Conservation (phyloP, 1,140 invertebrate species). For the Aricia agestis region DNA sequence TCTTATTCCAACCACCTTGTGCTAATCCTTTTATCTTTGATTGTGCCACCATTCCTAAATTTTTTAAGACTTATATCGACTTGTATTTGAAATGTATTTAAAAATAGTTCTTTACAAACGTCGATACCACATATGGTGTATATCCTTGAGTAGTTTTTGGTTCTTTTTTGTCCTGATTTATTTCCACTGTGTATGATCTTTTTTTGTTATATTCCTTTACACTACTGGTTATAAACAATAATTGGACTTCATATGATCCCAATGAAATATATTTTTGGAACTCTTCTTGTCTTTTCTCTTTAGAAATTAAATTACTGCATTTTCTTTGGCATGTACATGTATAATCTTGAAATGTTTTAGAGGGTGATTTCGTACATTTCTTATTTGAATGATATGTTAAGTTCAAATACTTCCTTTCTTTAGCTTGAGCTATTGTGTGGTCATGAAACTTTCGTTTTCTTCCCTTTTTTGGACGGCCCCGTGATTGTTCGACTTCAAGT, state of each 20-base stretch:
- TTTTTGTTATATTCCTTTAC: conserved; percentile 18
- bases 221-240: conserved; percentile 20
- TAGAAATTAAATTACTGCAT: conserved; percentile 17
- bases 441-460: conserved; percentile 17
- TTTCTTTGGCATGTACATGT: conserved; percentile 16
- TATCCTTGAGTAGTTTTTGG: conserved; percentile 11
- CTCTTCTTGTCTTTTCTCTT: conserved; percentile 13
- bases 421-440: conserved; percentile 16
- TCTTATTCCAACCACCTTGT: conserved; percentile 31
- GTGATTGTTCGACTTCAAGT: conserved; percentile 12
- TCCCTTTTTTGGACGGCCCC: conserved; percentile 15
- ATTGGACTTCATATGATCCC: conserved; percentile 18
- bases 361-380: conserved; percentile 10
- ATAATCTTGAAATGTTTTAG: conserved; percentile 20
- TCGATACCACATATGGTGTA: conserved; percentile 14
- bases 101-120: conserved; percentile 22
- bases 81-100: conserved; percentile 28
- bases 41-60: conserved; percentile 18
- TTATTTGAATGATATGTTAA: conserved; percentile 15
- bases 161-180: conserved; percentile 12
- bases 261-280: conserved; percentile 18
- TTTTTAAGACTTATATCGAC: conserved; percentile 25
- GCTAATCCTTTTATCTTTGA: conserved; percentile 23
- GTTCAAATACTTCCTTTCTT: conserved; percentile 15
- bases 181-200: conserved; percentile 16